These are phyloP conservation scores for Dasysyrphus albostriatus DNA, from an alignment of 2,888 invertebrate species.

Conservation along the genomic window DNA sequence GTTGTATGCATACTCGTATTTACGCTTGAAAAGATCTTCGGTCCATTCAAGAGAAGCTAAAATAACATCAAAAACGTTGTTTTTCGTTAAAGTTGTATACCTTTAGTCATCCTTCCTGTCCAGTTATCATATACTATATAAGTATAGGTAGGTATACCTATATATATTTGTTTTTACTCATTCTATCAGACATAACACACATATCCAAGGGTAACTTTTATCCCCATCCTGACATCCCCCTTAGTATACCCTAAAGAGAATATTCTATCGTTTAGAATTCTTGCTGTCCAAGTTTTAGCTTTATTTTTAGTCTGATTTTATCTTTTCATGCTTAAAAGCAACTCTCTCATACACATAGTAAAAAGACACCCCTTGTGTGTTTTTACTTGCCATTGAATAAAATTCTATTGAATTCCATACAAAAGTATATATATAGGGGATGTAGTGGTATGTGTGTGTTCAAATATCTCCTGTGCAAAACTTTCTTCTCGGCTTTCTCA, in stretches of 20 bases:
- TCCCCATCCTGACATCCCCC: background rate
- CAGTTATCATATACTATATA: slow-evolving; percentile 25
- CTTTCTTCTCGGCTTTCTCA: slow-evolving; percentile 10
- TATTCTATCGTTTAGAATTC: background rate
- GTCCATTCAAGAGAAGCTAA: slow-evolving; percentile 8
- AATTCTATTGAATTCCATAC: slow-evolving; percentile 30
- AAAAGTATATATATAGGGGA: background rate
- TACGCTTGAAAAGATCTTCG: slow-evolving; percentile 25
- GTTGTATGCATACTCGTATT: slow-evolving; percentile 23
- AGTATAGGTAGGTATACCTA: background rate
- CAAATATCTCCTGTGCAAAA: slow-evolving; percentile 12
- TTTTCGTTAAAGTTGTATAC: slow-evolving; percentile 12
- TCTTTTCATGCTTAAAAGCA: background rate
- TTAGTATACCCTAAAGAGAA: background rate
- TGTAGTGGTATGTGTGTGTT: background rate
- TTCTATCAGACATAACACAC: background rate
- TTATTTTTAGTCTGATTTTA: slow-evolving; percentile 37
- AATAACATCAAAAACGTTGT: slow-evolving; percentile 28
- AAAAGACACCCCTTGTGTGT: slow-evolving; percentile 35
- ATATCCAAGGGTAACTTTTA: slow-evolving; percentile 11
- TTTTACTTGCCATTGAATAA: slow-evolving; percentile 47
- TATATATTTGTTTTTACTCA: slow-evolving; percentile 3
- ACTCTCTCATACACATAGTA: background rate
- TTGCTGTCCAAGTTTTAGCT: slow-evolving; percentile 34
- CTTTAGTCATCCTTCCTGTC: background rate